These are phyloP conservation scores for Pseudobourletiella spinata DNA, from an alignment of 1,140 invertebrate species.

Conservation along the genomic window DNA sequence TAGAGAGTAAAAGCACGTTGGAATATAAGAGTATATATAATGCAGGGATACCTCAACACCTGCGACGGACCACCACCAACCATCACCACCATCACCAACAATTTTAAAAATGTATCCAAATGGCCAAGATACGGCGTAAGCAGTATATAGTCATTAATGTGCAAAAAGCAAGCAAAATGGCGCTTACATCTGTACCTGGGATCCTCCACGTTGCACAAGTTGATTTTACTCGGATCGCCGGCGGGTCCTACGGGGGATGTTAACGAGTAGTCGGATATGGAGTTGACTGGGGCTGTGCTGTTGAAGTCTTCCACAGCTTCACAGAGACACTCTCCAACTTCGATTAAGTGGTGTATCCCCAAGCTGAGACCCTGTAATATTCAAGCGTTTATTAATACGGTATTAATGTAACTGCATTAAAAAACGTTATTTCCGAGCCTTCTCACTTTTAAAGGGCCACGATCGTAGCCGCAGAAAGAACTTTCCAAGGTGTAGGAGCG, in stretches of 20 bases:
- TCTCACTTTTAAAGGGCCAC: slow-evolving; percentile 9
- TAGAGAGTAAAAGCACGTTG: not conserved
- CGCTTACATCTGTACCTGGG: slow-evolving; percentile 5
- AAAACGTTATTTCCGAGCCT: not conserved
- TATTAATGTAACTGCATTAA: no score
- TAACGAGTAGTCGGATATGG: not conserved
- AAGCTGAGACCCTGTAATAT: slow-evolving; percentile 20
- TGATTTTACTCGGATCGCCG: not conserved
- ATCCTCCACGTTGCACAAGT: slow-evolving; percentile 6
- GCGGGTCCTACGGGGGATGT: not conserved
- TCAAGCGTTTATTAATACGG: no score
- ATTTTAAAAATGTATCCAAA: no score
- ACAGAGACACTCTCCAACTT: slow-evolving; percentile 27
- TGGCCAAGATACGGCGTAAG: no score
- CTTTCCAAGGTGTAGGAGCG: slow-evolving; percentile 78
- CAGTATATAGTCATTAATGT: not conserved
- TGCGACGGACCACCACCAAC: no score
- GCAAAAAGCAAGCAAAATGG: not conserved
- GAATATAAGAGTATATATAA: not conserved
- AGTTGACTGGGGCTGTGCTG: not conserved
- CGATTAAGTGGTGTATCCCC: slow-evolving; percentile 24
- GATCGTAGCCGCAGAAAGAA: slow-evolving; percentile 74
- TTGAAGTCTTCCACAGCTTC: slow-evolving; percentile 18
- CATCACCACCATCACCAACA: no score
- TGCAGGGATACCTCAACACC: no score